Conservation (phyloP, 2,113 vertebrate species). For the Carettochelys insculpta region DNA sequence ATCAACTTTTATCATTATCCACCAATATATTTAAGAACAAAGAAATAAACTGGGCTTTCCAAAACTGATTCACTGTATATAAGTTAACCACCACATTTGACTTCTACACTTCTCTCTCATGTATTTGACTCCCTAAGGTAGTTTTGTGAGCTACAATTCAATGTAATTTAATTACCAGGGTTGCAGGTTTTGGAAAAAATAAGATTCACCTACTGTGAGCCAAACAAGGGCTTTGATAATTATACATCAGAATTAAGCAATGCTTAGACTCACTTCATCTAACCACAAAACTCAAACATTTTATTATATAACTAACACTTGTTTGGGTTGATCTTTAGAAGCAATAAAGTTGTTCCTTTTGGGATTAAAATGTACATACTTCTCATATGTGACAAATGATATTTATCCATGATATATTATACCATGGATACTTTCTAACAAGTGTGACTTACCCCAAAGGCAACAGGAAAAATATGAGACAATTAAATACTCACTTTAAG, state of each 20-base stretch:
- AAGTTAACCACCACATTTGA: not conserved
- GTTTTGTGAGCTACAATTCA: slow-evolving; percentile 12
- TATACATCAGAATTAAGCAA: slow-evolving; percentile 44
- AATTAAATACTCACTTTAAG: not conserved
- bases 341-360: not conserved
- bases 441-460: slow-evolving; percentile 13
- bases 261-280: slow-evolving; percentile 26
- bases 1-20: slow-evolving; percentile 27
- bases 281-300: not conserved
- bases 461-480: not conserved
- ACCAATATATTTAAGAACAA: slow-evolving; percentile 1
- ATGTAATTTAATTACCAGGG: not conserved
- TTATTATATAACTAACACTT: slow-evolving; percentile 20
- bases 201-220: slow-evolving; percentile 24
- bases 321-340: slow-evolving; percentile 15
- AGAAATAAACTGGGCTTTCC: not conserved
- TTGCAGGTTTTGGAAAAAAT: slow-evolving; percentile 33
- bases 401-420: not conserved
- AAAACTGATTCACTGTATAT: not conserved
- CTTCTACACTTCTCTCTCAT: slow-evolving; percentile 1
- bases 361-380: not conserved
- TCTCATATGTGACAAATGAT: not conserved
- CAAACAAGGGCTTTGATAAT: slow-evolving; percentile 20
- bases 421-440: slow-evolving; percentile 13
- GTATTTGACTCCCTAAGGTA: not conserved